Evolutionary conservation across 2,888 invertebrate species (phyloP), one percentile per base, ranked within the genome.

Genomic region (Drosophila cyrtoloma): DNA sequence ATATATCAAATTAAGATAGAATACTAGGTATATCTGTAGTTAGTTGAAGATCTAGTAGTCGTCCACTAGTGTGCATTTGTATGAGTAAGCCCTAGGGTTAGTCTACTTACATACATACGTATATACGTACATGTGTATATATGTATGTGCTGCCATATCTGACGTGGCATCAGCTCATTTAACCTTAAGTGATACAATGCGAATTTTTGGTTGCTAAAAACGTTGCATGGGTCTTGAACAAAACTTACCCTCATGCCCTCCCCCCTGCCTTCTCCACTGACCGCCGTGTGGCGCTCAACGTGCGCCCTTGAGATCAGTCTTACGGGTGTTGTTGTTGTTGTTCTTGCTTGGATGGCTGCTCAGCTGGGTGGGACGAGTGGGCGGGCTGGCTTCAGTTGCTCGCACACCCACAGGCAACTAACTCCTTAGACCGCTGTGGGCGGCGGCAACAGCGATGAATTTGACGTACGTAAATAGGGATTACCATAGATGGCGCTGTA

Each of bases 401-500:
- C 35, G 28, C 19, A 6, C 26, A 19, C 30, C 28, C 52, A 30
- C 30, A 10, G 9, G n/a, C 9, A 30, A 52, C 4, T n/a, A 33
- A 33, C 22, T 19, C 32, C 71, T 84, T 93, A 93, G 67, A 93
- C 93, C 50, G 93, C 93, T 60, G 96, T 97, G 91, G 94, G 95
- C 82, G 94, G 95, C 91, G 94, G 95, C 93, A 94, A 94, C 82
- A 93, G 91, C 52, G 93, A 93, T 52, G 93, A 95, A 77, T 95
- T 95, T 26, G 95, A 95, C 76, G 95, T 95, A 90, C 97, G 94
- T 80, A 97, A 94, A 93, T 97, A 98, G 0, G 98, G 97, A 93
- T 98, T 98, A 61, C 97, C 97, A 91, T 98, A 98, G 12, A 97
- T 96, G 56, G 98, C 98, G 62, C 97, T 97, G 93, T 97, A 98